A percentile compares a stretch with the other conserved stretches of the same genome.
Conservation (phyloP, 2,113 vertebrate genomes). For the Ictalurus punctatus region DNA sequence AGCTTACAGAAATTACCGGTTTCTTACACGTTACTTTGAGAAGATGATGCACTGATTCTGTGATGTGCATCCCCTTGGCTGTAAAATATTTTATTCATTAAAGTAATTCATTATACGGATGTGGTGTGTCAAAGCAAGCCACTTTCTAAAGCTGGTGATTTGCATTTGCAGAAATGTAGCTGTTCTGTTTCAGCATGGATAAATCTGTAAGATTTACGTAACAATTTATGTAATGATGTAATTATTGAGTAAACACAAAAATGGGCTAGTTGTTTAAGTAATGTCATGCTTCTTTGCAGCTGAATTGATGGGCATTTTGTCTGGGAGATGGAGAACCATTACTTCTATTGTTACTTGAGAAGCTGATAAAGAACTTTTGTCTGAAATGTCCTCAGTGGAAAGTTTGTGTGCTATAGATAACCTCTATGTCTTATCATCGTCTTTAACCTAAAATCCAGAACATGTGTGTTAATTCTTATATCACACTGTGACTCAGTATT, state of each 20-base stretch:
- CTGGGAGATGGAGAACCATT: neutral
- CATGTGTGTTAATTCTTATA: neutral
- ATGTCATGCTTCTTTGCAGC: neutral
- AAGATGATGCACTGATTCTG: neutral
- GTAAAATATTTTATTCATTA: conserved; percentile 9
- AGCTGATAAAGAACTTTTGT: neutral
- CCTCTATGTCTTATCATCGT: neutral
- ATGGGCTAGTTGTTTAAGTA: neutral
- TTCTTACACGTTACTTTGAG: neutral
- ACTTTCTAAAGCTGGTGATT: neutral
- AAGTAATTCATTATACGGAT: conserved; percentile 2
- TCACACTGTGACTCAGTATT: neutral
- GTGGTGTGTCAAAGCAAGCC: neutral
- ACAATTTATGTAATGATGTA: neutral
- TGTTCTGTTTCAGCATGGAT: neutral
- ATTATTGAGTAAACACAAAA: neutral
- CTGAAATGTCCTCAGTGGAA: neutral
- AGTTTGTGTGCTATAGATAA: neutral
- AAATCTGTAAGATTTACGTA: neutral
- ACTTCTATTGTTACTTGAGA: neutral
- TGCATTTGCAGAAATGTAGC: neutral
- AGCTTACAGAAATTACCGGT: neutral
- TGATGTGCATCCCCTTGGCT: neutral
- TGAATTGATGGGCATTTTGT: neutral
- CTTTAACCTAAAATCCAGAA: neutral